Percentiles rank a stretch among this genome's conserved stretches.
Conservation (phyloP, 2,888 invertebrate genomes). For the Drosophila flavopinicola region DNA sequence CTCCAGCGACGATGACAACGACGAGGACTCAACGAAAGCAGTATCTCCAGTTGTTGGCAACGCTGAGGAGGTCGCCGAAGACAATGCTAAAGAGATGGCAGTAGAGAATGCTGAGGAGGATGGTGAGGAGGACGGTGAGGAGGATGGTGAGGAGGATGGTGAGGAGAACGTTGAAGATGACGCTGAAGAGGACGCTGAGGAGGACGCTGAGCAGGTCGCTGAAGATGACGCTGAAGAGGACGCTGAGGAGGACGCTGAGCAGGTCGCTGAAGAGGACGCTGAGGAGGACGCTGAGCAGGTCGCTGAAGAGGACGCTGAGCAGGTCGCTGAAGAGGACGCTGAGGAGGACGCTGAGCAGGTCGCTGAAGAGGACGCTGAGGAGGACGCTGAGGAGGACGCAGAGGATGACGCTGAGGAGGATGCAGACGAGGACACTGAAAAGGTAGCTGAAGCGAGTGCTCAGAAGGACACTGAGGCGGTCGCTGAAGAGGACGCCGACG, state of each 20-base stretch:
- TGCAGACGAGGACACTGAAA: background rate
- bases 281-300: background rate
- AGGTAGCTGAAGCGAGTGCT: background rate
- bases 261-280: background rate
- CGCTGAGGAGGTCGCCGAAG: background rate
- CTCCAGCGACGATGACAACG: conserved; percentile 63
- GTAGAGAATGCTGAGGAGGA: too few relatives aligned
- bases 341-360: too few relatives aligned
- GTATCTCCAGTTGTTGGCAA: conserved; percentile 1
- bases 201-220: too few relatives aligned
- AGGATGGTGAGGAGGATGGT: background rate
- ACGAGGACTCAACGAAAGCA: conserved; percentile 20
- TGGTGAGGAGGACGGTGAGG: too few relatives aligned
- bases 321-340: background rate
- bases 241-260: background rate
- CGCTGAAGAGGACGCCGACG: conserved; percentile 55
- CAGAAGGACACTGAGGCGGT: too few relatives aligned
- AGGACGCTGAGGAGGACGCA: too few relatives aligned
- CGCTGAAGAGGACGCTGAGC: too few relatives aligned
- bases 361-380: background rate
- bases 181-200: background rate
- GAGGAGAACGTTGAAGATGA: too few relatives aligned
- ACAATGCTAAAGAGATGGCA: background rate
- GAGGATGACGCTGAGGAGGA: conserved; percentile 52
- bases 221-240: background rate